Evolutionary conservation across 2,113 vertebrate species (phyloP), one percentile per base, ranked within the genome.

Genomic region (Thalassarche chlororhynchos): DNA sequence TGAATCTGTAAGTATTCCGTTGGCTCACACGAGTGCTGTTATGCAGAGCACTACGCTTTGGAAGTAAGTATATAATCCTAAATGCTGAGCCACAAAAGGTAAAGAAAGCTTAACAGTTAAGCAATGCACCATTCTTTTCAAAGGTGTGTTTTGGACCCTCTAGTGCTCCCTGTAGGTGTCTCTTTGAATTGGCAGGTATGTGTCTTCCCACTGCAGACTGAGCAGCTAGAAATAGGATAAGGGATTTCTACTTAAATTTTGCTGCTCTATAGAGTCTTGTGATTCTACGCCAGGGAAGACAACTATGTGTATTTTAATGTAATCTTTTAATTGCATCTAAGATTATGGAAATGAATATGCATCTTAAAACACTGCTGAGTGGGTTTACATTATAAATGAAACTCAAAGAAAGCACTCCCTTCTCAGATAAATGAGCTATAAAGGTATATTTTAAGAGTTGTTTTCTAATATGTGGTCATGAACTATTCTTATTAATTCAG

Each of bases 101-200:
- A 20, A 20, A 40, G 54, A 17, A 31, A 62, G 17, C 29, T 64
- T 10, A 7, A 6, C 18, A n/a, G 42, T 61, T 31, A 31, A 36
- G 70, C 21, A 24, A 10, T 6, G 9, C 38, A 24, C 9, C 5
- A 1, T 9, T 36, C 51, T 44, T 44, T 5, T 36, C 31, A 32
- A 52, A 52, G 49, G 52, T 34, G 80, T 4, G 0, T 89, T 87
- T 91, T 84, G 7, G 47, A 49, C 49, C 32, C 75, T 87, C 55
- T 79, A 66, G 81, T 92, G 95, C 93, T 89, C 93, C 91, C 87
- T 93, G 77, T 57, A 44, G 89, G 84, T 89, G 52, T 89, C 60
- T 84, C 49, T 84, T 54, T 66, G 85, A 70, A 84, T 14, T 64
- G 69, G 55, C 52, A 76, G 42, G 5, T 76, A 18, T 24, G 32